Evolutionary conservation across 2,888 invertebrate genomes (phyloP).

Genomic region (Clanis bilineata): DNA sequence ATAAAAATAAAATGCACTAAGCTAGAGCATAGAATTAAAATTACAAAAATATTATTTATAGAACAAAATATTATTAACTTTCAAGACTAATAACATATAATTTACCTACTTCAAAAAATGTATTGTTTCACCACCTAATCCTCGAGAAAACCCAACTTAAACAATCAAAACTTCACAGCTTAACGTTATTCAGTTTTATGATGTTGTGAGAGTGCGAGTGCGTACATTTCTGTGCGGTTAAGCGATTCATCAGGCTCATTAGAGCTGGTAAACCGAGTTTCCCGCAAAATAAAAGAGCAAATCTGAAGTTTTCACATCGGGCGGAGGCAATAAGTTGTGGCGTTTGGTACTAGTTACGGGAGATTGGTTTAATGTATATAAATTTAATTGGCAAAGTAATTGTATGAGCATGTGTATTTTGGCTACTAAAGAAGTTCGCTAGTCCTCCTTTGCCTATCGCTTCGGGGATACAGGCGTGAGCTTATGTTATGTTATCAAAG

Average conservation of each 20-base stretch:
- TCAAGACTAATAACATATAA: too few relatives aligned
- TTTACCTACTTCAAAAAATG: too few relatives aligned
- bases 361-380: background rate
- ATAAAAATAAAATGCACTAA: too few relatives aligned
- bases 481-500: too few relatives aligned
- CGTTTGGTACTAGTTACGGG: constrained; percentile 27
- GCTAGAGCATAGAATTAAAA: too few relatives aligned
- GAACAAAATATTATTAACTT: too few relatives aligned
- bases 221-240: constrained; percentile 22
- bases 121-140: background rate
- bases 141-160: background rate
- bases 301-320: constrained; percentile 56
- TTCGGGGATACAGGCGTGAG: too few relatives aligned
- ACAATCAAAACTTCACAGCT: background rate
- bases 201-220: background rate
- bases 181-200: background rate
- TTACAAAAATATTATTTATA: too few relatives aligned
- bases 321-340: constrained; percentile 49
- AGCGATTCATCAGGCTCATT: constrained; percentile 57
- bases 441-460: too few relatives aligned
- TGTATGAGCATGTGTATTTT: too few relatives aligned
- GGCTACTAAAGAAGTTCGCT: too few relatives aligned
- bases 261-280: constrained; percentile 50
- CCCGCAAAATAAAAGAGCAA: constrained; percentile 53
- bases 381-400: background rate